Evolutionary conservation across 2,113 vertebrate genomes (phyloP).

Genomic region (Diadophis punctatus): DNA sequence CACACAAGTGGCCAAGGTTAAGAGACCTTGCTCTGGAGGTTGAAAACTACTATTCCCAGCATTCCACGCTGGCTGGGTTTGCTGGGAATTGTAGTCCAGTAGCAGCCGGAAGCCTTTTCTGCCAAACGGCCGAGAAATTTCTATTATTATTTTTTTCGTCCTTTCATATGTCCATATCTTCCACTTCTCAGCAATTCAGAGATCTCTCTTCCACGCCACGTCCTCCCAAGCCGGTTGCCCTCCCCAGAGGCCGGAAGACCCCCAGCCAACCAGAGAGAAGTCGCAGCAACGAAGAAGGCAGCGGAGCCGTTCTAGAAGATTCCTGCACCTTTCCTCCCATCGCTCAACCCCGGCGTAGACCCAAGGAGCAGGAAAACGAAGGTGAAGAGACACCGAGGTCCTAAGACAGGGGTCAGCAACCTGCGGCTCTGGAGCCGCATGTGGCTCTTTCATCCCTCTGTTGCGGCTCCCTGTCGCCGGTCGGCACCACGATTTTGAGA

Average conservation of each 20-base stretch:
- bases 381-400: not conserved
- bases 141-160: not conserved
- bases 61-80: not conserved
- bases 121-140: not conserved
- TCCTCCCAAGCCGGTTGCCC: conserved; percentile 54
- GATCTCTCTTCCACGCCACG: conserved; percentile 44
- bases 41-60: not conserved
- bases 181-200: conserved; percentile 8
- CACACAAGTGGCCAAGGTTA: too few relatives aligned
- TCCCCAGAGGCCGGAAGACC: conserved; percentile 44
- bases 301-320: not conserved
- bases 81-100: not conserved
- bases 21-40: not conserved
- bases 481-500: too few relatives aligned
- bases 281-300: conserved; percentile 15
- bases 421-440: too few relatives aligned
- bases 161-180: not conserved
- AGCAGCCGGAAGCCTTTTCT: not conserved
- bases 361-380: not conserved
- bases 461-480: too few relatives aligned
- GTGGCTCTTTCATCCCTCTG: too few relatives aligned
- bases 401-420: too few relatives aligned
- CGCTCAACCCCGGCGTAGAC: conserved; percentile 1
- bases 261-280: conserved; percentile 47
- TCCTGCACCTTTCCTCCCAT: not conserved